Evolutionary conservation across 2,797 vertebrate genomes (phyloP).

Genomic region (Phrynocephalus vlangalii): DNA sequence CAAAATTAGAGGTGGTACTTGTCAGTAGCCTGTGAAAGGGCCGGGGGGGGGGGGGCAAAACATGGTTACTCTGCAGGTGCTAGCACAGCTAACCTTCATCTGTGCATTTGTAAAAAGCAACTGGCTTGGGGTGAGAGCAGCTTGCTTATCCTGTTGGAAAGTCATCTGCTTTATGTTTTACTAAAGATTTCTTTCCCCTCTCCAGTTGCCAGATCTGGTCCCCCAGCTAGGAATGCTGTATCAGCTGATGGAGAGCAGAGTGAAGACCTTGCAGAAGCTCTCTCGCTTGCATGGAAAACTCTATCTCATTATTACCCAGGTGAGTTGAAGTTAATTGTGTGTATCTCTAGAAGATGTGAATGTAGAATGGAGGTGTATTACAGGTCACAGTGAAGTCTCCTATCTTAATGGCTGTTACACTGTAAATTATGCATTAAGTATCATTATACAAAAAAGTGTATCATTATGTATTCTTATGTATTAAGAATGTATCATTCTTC

Average conservation of each 20-base stretch:
- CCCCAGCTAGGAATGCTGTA: constrained; percentile 91
- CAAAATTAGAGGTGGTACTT: no score
- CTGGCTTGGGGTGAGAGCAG: not conserved
- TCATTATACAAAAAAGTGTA: no score
- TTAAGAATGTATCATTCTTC: no score
- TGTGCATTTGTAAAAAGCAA: not conserved
- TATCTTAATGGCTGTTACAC: not conserved
- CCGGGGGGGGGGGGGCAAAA: no score
- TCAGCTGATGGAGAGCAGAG: constrained; percentile 95
- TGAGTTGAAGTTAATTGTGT: constrained; percentile 65
- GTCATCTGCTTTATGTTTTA: not conserved
- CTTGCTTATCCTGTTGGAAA: not conserved
- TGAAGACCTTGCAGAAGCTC: constrained; percentile 93
- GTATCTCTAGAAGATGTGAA: not conserved
- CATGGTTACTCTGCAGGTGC: not conserved
- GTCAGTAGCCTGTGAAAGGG: no score
- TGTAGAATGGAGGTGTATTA: not conserved
- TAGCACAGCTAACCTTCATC: not conserved
- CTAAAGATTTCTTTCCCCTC: not conserved
- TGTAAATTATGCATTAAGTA: no score
- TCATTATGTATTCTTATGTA: no score
- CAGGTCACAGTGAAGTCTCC: not conserved
- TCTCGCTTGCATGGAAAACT: constrained; percentile 94
- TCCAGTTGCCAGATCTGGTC: constrained; percentile 91
- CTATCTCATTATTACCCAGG: constrained; percentile 93